Conservation (phyloP, 2,113 vertebrate genomes). For the Periophthalmus modestus region DNA sequence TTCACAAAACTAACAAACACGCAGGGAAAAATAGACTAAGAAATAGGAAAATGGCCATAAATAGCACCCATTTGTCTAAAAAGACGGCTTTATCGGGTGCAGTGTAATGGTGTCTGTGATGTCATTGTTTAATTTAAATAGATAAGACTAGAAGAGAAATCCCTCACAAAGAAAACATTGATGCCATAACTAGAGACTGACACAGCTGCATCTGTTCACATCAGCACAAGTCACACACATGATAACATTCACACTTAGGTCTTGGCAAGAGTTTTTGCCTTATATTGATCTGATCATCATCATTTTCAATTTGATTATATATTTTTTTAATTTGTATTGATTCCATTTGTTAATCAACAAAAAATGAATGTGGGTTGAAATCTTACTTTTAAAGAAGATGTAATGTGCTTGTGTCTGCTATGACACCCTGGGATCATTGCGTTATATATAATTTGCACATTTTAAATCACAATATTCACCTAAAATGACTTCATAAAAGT, state of each 20-base stretch:
- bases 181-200: conserved; percentile 38
- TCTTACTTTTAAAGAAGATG: too few species aligned
- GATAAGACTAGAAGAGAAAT: conserved; percentile 18
- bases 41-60: conserved; percentile 1
- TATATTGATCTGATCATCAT: too few species aligned
- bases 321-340: too few species aligned
- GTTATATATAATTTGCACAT: too few species aligned
- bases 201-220: conserved; percentile 36
- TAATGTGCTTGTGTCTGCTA: too few species aligned
- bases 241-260: not conserved
- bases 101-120: conserved; percentile 35
- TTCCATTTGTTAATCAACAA: not conserved
- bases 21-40: not conserved
- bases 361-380: not conserved
- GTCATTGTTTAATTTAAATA: conserved; percentile 50
- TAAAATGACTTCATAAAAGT: too few species aligned
- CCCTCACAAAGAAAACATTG: conserved; percentile 42
- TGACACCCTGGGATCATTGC: too few species aligned
- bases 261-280: not conserved
- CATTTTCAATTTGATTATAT: too few species aligned
- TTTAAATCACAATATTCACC: too few species aligned
- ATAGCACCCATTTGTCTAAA: not conserved
- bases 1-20: conserved; percentile 8
- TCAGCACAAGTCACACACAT: conserved; percentile 12
- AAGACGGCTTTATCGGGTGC: conserved; percentile 24